These are phyloP conservation scores for Orestias chungarensis DNA, from an alignment of 2,797 vertebrate species.

Conservation along the genomic window DNA sequence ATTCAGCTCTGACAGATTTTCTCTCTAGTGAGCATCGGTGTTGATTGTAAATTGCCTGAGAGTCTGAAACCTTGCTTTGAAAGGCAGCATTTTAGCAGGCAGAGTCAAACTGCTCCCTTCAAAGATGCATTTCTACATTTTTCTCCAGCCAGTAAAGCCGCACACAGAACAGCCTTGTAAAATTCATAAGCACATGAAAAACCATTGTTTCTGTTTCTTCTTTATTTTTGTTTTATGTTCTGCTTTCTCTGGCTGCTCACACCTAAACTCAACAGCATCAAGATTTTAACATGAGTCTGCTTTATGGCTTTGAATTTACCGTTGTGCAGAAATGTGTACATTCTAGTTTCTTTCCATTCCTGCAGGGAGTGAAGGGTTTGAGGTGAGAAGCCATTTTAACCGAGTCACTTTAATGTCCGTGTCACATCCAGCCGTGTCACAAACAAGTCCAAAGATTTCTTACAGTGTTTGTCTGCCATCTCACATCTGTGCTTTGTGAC, in stretches of 20 bases:
- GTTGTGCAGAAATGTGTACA: constrained; percentile 62
- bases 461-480: constrained; percentile 45
- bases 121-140: constrained; percentile 44
- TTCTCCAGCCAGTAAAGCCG: constrained; percentile 11
- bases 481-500: constrained; percentile 36
- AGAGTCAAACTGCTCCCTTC: constrained; percentile 20
- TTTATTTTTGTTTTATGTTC: constrained; percentile 42
- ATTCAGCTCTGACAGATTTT: constrained; percentile 48
- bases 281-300: constrained; percentile 17
- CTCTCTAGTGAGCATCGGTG: constrained; percentile 40
- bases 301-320: constrained; percentile 49
- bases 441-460: constrained; percentile 35
- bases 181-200: constrained; percentile 33
- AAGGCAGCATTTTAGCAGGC: constrained; percentile 40
- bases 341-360: constrained; percentile 73
- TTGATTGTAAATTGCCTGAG: constrained; percentile 56
- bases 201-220: constrained; percentile 11
- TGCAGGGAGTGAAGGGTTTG: constrained; percentile 69
- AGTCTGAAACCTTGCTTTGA: constrained; percentile 47
- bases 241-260: constrained; percentile 25
- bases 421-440: constrained; percentile 49
- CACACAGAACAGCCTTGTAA: constrained; percentile 16
- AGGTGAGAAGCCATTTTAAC: constrained; percentile 76
- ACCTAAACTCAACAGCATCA: constrained; percentile 16
- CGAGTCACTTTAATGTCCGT: constrained; percentile 62